Conservation (phyloP, 1,140 invertebrate genomes). For the Gonatopus flavifemur region DNA sequence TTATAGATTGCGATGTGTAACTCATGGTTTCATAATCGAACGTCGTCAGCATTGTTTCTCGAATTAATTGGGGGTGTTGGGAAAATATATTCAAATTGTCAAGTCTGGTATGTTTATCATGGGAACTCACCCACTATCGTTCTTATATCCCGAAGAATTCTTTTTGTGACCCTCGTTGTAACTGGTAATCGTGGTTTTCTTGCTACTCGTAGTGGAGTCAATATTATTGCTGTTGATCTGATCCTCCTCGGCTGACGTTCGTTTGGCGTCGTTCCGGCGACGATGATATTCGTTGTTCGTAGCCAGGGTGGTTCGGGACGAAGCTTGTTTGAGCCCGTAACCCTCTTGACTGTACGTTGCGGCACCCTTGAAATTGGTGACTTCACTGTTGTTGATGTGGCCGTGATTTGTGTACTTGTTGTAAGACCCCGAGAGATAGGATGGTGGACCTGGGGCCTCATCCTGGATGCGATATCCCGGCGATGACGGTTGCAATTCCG, state of each 20-base stretch:
- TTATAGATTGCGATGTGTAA: too few species aligned
- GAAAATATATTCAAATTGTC: too few species aligned
- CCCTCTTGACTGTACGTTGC: slow-evolving; percentile 43
- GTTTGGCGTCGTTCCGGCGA: slow-evolving; percentile 37
- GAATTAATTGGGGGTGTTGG: too few species aligned
- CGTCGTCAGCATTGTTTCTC: too few species aligned
- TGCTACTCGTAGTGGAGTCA: slow-evolving; percentile 10
- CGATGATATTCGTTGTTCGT: slow-evolving; percentile 40
- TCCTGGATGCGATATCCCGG: slow-evolving; percentile 54
- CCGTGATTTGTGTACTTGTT: slow-evolving; percentile 52
- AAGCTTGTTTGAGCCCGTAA: slow-evolving; percentile 43
- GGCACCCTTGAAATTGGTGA: slow-evolving; percentile 49
- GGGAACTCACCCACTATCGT: slow-evolving; percentile 52
- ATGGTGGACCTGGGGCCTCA: slow-evolving; percentile 52
- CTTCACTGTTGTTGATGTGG: slow-evolving; percentile 41
- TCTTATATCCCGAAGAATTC: slow-evolving; percentile 54
- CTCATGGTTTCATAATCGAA: too few species aligned
- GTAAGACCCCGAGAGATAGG: slow-evolving; percentile 42
- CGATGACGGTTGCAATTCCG: slow-evolving; percentile 58
- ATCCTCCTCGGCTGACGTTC: slow-evolving; percentile 39
- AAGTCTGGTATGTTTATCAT: too few species aligned
- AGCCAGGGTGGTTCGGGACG: slow-evolving; percentile 33
- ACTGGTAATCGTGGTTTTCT: slow-evolving; percentile 42
- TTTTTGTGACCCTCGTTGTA: slow-evolving; percentile 56
- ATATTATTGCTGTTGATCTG: slow-evolving; percentile 22